phyloP scores from a whole-genome alignment of 2,888 invertebrate genomes.

The Drosophila paracracens region DNA sequence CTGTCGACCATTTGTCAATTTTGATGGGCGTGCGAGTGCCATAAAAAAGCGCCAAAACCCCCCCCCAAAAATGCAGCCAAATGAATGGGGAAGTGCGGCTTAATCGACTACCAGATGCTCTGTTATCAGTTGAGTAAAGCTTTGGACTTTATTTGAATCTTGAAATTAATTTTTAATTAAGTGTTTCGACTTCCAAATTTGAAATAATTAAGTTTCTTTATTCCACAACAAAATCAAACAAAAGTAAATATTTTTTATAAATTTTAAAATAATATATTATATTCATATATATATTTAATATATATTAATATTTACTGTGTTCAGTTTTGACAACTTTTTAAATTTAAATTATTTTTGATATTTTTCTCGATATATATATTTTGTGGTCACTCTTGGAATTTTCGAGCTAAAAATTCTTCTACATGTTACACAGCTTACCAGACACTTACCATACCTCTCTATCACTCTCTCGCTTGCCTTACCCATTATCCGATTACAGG shows the following conservation, averaged over 20 bases:
- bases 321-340: rapidly evolving
- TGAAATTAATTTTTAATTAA: background rate
- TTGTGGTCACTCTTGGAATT: rapidly evolving
- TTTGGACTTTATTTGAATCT: too few relatives aligned
- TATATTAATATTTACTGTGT: background rate
- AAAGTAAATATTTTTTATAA: background rate
- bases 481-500: slow-evolving; percentile 17
- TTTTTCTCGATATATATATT: background rate
- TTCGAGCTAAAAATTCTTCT: background rate
- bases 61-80: slow-evolving; percentile 7
- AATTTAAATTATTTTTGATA: background rate
- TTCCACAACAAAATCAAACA: background rate
- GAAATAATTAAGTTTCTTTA: too few relatives aligned
- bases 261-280: background rate
- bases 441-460: background rate
- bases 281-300: background rate
- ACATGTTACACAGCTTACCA: rapidly evolving
- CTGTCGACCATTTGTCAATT: slow-evolving; percentile 78
- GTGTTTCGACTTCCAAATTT: background rate
- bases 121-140: background rate
- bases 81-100: background rate
- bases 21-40: slow-evolving; percentile 73
- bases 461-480: background rate
- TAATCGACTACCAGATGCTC: background rate
- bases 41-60: slow-evolving; percentile 61